phyloP scores from a whole-genome alignment of 2,888 invertebrate species.

The Timandra comae region DNA sequence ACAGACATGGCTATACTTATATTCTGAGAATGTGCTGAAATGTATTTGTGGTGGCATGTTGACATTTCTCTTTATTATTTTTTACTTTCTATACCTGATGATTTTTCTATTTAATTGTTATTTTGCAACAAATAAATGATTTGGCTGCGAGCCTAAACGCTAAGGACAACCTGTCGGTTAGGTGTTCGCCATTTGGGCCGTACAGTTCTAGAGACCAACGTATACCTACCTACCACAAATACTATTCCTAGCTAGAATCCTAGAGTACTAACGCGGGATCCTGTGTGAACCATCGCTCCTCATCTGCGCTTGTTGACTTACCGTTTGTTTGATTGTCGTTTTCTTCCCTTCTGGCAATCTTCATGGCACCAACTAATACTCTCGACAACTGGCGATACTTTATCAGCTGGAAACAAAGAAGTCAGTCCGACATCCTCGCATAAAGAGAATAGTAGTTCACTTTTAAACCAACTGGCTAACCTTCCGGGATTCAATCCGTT shows the following conservation, averaged over 20 bases:
- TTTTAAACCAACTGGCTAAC: slow-evolving; percentile 82
- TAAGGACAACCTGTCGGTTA: neutral
- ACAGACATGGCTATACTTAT: slow-evolving; percentile 43
- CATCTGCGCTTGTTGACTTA: slow-evolving; percentile 55
- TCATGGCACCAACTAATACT: slow-evolving; percentile 68
- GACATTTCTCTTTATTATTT: slow-evolving; percentile 30
- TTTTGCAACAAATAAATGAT: slow-evolving; percentile 17
- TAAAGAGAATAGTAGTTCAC: slow-evolving; percentile 81
- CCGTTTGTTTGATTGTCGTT: slow-evolving; percentile 69
- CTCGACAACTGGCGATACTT: slow-evolving; percentile 59
- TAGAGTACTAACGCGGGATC: slow-evolving; percentile 7
- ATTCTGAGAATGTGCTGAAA: slow-evolving; percentile 53
- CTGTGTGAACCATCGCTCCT: slow-evolving; percentile 31
- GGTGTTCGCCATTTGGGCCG: neutral
- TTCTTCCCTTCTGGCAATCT: slow-evolving; percentile 75
- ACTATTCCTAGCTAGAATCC: slow-evolving; percentile 3
- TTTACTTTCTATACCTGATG: slow-evolving; percentile 22
- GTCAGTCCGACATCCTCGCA: slow-evolving; percentile 75
- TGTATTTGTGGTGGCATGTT: slow-evolving; percentile 58
- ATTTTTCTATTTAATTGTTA: slow-evolving; percentile 22
- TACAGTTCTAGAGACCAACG: neutral
- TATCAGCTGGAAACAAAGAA: slow-evolving; percentile 71
- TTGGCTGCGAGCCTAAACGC: slow-evolving; percentile 16
- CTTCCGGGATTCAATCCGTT: slow-evolving; percentile 82
- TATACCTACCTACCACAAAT: slow-evolving; percentile 7